Evolutionary conservation across 2,888 invertebrate species (phyloP), one percentile per base, ranked within the genome.

Genomic region (Lycia hirtaria): DNA sequence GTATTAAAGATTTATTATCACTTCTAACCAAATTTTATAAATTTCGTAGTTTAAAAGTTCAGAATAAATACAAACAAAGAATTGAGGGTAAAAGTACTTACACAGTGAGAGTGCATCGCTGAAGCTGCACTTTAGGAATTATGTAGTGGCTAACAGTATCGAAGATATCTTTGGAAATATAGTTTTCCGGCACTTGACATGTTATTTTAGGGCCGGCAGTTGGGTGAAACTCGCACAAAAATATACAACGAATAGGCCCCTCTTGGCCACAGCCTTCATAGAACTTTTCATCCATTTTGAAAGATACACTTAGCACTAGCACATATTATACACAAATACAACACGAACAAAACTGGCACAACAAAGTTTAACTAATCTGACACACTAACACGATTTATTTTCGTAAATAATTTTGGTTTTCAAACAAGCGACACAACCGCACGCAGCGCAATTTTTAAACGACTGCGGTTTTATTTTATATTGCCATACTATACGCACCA

Each of bases 91-190:
- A 47, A 50, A 24, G 10, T 33, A 93, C 95, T 93, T 93, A 96
- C 95, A 97, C 95, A 58, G 96, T 96, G 71, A 97, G 93, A 22
- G 96, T 95, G 77, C 96, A 95, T 69, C 95, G 92, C 75, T 96
- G 95, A 3, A 97, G 89, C 76, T 97, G 96, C 49, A 95, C 94
- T 87, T 97, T 97, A 4, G 97, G 96, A 78, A 97, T 97, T 56
- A 97, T 95, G 79, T 96, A 97, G 69, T 95, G 95, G 80, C 95
- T 96, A 56, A 97, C 94, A 45, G 95, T 94, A 83, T 97, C 96
- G 85, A 97, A 97, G 56, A 94, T 94, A 73, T 96, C 96, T 85
- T 96, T 96, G 0, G 95, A 94, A 64, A 97, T 94, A 78, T 94
- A 95, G 78, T 96, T 95, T 68, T 95, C 94, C 45, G 97, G 97